Evolutionary conservation across 2,797 vertebrate species (phyloP), one percentile per base, ranked within the genome.

Genomic region (Epinephelus awoara): DNA sequence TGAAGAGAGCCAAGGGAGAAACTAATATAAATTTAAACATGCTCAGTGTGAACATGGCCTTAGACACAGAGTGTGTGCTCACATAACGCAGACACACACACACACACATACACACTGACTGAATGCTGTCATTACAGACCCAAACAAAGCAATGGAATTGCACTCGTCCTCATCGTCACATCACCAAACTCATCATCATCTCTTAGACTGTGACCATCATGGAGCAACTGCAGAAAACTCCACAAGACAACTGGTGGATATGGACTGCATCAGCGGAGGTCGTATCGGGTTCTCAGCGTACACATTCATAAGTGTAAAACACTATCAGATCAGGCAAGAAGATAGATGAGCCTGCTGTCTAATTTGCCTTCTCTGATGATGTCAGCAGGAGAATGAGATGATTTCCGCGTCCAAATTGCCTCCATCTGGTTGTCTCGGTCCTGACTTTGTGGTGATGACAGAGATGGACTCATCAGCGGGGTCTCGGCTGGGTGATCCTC

Each of bases 401-500:
- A 90, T 88, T 86, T 89, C 72, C 2, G 42, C 4, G 19, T 76
- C 75, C 69, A 89, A 91, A 92, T 88, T 73, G 46, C 63, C 83
- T 88, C 88, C 90, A 92, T 86, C 66, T 92, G 89, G 66, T 55
- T 6, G 27, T 58, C 44, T 68, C 18, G 18, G 68, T 59, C 11
- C 58, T 84, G 83, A 84, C 46, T 61, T n/a, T 55, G 58, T n/a
- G 18, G 82, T 64, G 87, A 83, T 85, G 88, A 91, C 85, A 88
- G 83, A 75, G 62, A 77, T 21, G 18, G 68, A 51, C 83, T 86
- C 80, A 82, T 87, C 84, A 42, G 61, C 34, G 5, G 38, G 64
- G 73, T 85, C 52, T 85, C 25, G 34, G 72, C 47, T 50, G 51
- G 55, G 69, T 72, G 78, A 85, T 85, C 72, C 73, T 73, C 42